phyloP scores from a whole-genome alignment of 2,797 vertebrate species.

The Glossophaga mutica region DNA sequence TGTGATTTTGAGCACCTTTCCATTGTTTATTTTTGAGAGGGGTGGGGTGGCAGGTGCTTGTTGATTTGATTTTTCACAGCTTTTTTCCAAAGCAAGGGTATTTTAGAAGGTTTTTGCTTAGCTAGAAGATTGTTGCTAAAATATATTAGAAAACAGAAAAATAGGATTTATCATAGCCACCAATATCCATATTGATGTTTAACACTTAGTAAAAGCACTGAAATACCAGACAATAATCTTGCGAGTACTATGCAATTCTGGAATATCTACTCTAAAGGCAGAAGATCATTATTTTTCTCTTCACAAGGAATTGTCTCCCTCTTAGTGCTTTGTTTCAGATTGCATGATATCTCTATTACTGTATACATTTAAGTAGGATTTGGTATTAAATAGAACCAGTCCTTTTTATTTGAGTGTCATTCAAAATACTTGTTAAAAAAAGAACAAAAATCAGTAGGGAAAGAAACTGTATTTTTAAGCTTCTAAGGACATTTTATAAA shows the following conservation, averaged over 20 bases:
- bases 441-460: constrained; percentile 76
- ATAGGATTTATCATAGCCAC: background rate
- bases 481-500: constrained; percentile 81
- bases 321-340: background rate
- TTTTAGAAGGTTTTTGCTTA: background rate
- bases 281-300: background rate
- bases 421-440: constrained; percentile 73
- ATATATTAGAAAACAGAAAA: background rate
- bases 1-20: background rate
- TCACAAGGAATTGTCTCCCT: background rate
- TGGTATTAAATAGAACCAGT: constrained; percentile 71
- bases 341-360: background rate
- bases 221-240: background rate
- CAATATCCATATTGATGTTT: background rate
- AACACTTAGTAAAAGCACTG: background rate
- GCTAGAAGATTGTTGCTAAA: background rate
- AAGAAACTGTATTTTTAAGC: constrained; percentile 80
- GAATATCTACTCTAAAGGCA: background rate
- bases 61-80: background rate
- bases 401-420: constrained; percentile 73
- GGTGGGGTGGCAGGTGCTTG: background rate
- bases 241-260: fast-evolving
- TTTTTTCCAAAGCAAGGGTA: background rate
- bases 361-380: constrained; percentile 51
- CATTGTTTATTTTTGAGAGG: background rate